phyloP scores from a whole-genome alignment of 2,113 vertebrate species.

The Cottus gobio region DNA sequence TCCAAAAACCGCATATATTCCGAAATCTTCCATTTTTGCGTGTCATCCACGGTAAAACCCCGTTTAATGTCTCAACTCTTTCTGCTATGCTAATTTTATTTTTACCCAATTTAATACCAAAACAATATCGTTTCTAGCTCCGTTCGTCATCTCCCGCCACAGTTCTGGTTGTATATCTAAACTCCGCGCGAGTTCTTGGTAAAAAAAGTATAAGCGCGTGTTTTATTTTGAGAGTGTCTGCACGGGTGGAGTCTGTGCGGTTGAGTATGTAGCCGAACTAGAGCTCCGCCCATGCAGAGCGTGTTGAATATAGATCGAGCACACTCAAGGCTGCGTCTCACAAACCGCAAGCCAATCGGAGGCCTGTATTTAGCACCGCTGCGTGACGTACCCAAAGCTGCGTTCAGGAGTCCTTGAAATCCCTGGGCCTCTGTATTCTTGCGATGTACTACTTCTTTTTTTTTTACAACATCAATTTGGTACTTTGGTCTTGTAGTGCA shows the following conservation, averaged over 20 bases:
- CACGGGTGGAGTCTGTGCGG: fast-evolving
- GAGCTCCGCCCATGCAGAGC: neutral
- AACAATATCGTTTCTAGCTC: neutral
- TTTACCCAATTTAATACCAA: neutral
- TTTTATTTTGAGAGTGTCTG: neutral
- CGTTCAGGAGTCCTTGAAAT: conserved; percentile 41
- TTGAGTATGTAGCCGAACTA: fast-evolving
- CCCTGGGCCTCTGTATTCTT: too few species aligned
- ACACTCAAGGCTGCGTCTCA: fast-evolving
- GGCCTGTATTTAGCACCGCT: neutral
- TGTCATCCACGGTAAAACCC: neutral
- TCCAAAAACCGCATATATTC: conserved; percentile 79
- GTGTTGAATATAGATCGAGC: fast-evolving
- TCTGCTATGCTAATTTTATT: neutral
- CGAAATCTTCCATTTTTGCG: conserved; percentile 77
- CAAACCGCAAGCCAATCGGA: conserved; percentile 42
- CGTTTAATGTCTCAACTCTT: too few species aligned
- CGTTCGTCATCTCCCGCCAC: conserved; percentile 66
- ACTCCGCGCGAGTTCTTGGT: conserved; percentile 53
- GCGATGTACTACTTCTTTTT: too few species aligned
- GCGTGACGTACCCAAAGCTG: neutral
- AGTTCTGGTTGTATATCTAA: neutral
- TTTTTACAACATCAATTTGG: too few species aligned
- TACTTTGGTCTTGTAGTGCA: neutral
- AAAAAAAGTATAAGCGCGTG: conserved; percentile 13